Base-by-base conservation (phyloP, 2,888 invertebrate genomes). In the Trachelus tabidus region DNA sequence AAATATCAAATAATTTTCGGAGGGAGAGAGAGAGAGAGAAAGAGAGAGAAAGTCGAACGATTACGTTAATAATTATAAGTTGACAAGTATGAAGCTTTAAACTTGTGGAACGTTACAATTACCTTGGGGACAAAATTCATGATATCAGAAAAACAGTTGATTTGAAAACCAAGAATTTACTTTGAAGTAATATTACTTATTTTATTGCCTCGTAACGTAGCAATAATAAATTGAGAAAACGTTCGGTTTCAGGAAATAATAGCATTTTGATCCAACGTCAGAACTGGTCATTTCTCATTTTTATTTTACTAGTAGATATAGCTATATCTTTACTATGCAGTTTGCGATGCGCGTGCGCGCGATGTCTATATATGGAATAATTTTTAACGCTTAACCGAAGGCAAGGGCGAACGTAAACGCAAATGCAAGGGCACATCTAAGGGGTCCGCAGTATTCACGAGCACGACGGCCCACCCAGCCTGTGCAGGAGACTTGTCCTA, bases 401-500 rank as follows among this genome's bases (percentile, higher is more conserved):
- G 73, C 79, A 76, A 68, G 76, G 77, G 75, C 79, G 33, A 69
- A 69, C 69, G 69, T 33, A 30, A 69, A 69, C 69, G 33, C 33
- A 69, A 69, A 69, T 33, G 69, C 69, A 31, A 69, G 33, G 30
- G 69, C 69, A 69, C 15, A 69, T 31, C 30, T 30, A 33, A 33
- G 6, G 30, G 69, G 30, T 30, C 31, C 33, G 40, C 40, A 40
- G 31, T 69, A 31, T 30, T 69, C 69, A 33, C 33, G 33, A 31
- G 81, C 83, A 85, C 84, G 84, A 85, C 83, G 87, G 88, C 87
- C 90, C 89, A 89, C 88, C 90, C 90, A 89, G 86, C 86, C 86
- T 85, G 88, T 85, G 87, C 87, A 86, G 87, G 83, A 88, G 87
- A 89, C 89, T 89, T 90, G 90, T 90, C 89, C 87, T 89, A 90